Evolutionary conservation across 2,797 vertebrate genomes (phyloP).

Genomic region (Urocyon cinereoargenteus): DNA sequence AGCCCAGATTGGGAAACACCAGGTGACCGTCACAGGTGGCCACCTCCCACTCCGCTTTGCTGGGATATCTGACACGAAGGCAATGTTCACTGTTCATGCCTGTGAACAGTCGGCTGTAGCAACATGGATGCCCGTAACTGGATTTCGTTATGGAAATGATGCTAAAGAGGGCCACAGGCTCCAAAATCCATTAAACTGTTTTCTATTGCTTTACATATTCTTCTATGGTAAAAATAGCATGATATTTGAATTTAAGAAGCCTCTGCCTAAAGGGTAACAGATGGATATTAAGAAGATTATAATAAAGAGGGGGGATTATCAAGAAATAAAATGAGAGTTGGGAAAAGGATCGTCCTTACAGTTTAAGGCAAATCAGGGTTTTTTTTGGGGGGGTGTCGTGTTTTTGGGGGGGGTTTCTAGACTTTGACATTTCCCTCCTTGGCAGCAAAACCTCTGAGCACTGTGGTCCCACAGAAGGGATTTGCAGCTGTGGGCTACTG

Average conservation of each 20-base stretch:
- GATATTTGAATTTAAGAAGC: constrained; percentile 90
- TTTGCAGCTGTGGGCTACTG: background rate
- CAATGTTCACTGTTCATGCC: constrained; percentile 81
- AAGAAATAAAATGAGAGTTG: constrained; percentile 81
- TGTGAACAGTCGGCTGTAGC: constrained; percentile 85
- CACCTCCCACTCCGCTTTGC: constrained; percentile 72
- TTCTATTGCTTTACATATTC: constrained; percentile 90
- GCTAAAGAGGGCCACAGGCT: constrained; percentile 87
- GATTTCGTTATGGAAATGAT: constrained; percentile 90
- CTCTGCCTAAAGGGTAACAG: constrained; percentile 88
- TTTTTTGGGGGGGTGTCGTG: constrained; percentile 29
- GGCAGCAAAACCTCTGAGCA: constrained; percentile 63
- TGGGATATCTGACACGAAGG: constrained; percentile 74
- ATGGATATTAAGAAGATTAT: constrained; percentile 91
- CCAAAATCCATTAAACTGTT: constrained; percentile 90
- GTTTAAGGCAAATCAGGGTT: constrained; percentile 79
- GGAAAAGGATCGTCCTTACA: constrained; percentile 74
- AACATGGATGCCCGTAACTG: constrained; percentile 86
- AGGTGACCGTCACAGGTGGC: background rate
- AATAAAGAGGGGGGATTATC: constrained; percentile 87
- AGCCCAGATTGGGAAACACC: background rate
- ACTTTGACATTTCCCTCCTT: constrained; percentile 51
- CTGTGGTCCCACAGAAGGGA: background rate
- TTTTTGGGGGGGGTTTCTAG: too few species aligned
- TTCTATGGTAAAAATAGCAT: constrained; percentile 89